Percentiles rank a stretch among this genome's conserved stretches.
Evolutionary conservation across 2,113 vertebrate species (phyloP).

Genomic region (Toxotes chatareus): DNA sequence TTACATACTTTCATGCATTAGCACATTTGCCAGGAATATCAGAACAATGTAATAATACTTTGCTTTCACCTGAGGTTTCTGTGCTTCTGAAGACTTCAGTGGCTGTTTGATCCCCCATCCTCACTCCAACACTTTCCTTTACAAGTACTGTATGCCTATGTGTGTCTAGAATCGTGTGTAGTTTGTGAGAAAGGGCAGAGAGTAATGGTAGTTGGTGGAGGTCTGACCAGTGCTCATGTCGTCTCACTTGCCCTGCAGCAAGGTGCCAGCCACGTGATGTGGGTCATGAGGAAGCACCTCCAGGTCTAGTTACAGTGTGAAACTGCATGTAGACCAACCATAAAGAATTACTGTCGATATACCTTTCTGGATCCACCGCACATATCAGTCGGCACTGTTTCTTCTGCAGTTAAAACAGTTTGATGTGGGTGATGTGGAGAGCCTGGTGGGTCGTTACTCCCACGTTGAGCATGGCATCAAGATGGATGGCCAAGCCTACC

Average conservation of each 20-base stretch:
- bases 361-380: neutral
- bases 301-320: slow-evolving; percentile 76
- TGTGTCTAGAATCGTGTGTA: slow-evolving; percentile 53
- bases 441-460: slow-evolving; percentile 84
- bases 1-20: neutral
- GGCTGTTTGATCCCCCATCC: neutral
- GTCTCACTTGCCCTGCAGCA: slow-evolving; percentile 82
- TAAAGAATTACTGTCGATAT: neutral
- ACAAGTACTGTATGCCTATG: slow-evolving; percentile 7
- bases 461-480: slow-evolving; percentile 84
- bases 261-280: slow-evolving; percentile 84
- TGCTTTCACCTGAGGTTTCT: slow-evolving; percentile 24
- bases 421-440: slow-evolving; percentile 85
- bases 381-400: neutral
- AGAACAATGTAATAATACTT: neutral
- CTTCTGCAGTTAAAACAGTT: slow-evolving; percentile 83
- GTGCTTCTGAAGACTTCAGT: slow-evolving; percentile 8
- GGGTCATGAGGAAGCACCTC: slow-evolving; percentile 86
- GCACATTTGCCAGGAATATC: neutral
- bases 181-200: slow-evolving; percentile 80
- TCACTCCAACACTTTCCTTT: neutral
- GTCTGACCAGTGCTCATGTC: slow-evolving; percentile 85
- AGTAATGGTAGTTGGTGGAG: slow-evolving; percentile 85
- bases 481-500: slow-evolving; percentile 84
- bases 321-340: slow-evolving; percentile 27